Conservation (phyloP, 2,797 vertebrate species). For the Lindbergichthys nudifrons region DNA sequence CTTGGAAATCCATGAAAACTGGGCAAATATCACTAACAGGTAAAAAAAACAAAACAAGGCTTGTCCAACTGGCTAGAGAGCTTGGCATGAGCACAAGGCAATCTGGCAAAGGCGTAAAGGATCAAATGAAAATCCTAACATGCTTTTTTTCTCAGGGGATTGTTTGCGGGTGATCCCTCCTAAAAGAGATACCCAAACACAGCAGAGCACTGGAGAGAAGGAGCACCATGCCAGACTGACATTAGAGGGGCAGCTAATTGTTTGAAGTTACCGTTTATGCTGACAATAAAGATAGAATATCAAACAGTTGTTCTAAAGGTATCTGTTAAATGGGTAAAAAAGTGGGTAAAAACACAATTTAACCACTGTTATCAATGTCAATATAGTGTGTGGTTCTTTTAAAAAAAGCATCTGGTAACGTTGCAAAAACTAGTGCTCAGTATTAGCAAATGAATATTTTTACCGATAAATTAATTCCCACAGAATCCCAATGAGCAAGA, state of each 20-base stretch:
- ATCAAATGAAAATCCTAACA: background rate
- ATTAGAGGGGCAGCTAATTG: background rate
- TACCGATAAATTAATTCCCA: background rate
- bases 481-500: background rate
- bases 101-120: background rate
- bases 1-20: background rate
- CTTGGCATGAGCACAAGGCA: background rate
- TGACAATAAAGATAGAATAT: slow-evolving; percentile 10
- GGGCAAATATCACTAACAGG: background rate
- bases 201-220: background rate
- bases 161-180: background rate
- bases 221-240: too few species aligned
- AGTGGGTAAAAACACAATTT: background rate
- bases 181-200: background rate
- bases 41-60: background rate
- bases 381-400: background rate
- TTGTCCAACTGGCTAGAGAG: background rate
- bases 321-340: background rate
- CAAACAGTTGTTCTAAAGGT: background rate
- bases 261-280: background rate
- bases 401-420: background rate
- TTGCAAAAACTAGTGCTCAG: background rate
- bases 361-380: background rate
- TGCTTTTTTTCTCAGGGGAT: background rate
- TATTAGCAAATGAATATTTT: background rate